Percentiles rank a stretch among this genome's conserved stretches.
These are phyloP conservation scores for Salmo trutta DNA, from an alignment of 2,797 vertebrate species.

Conservation along the genomic window DNA sequence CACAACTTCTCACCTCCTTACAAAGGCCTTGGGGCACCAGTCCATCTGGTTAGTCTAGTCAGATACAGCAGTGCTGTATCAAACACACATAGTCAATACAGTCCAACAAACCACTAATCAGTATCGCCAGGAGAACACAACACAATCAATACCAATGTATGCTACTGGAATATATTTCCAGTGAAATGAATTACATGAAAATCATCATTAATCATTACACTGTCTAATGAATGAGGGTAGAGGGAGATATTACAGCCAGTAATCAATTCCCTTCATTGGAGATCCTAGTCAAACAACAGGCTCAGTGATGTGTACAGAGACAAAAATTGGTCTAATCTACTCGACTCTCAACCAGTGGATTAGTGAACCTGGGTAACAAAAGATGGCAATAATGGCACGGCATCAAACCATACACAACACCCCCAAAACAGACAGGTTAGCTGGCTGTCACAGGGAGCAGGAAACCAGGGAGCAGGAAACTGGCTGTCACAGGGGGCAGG, in stretches of 20 bases:
- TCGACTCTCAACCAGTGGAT: too few relatives aligned
- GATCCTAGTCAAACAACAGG: background rate
- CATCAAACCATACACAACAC: background rate
- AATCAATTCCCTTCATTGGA: background rate
- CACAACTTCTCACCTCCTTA: background rate
- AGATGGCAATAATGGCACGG: background rate
- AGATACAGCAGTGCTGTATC: too few relatives aligned
- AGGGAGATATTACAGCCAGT: background rate
- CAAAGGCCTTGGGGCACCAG: background rate
- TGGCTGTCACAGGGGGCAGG: background rate
- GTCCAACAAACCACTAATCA: background rate
- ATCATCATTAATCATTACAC: background rate
- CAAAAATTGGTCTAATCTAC: background rate
- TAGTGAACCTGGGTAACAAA: too few relatives aligned
- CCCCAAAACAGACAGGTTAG: background rate
- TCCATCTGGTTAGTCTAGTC: too few relatives aligned
- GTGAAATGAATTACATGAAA: background rate
- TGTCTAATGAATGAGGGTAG: background rate
- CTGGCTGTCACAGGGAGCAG: background rate
- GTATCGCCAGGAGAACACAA: background rate
- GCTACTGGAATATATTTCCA: background rate
- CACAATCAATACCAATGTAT: background rate
- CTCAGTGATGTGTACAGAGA: background rate
- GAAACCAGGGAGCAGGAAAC: background rate
- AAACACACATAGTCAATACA: too few relatives aligned